Conservation (phyloP, 2,113 vertebrate species). For the Mixornis gularis region DNA sequence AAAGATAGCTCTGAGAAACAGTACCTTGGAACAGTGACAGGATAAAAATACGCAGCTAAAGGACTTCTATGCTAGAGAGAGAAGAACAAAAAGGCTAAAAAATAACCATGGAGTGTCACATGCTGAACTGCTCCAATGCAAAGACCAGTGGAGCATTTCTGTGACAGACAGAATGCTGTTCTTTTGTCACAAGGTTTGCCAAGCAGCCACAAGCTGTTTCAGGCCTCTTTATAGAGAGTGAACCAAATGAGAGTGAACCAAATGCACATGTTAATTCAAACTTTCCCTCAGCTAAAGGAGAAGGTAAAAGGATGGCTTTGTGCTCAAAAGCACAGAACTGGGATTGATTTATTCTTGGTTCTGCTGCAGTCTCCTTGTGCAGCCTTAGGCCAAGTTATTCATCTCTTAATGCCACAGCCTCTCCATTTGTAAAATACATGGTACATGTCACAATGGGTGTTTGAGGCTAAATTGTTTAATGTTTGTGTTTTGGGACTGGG, state of each 20-base stretch:
- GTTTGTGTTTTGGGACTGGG: background rate
- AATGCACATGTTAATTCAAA: conserved; percentile 8
- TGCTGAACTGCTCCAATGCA: background rate
- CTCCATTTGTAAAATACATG: background rate
- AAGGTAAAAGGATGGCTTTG: background rate
- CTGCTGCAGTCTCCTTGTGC: background rate
- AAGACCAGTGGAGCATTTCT: conserved; percentile 7
- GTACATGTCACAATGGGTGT: background rate
- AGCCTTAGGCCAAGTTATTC: background rate
- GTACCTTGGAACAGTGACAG: background rate
- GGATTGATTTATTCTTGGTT: background rate
- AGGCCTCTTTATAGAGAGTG: background rate
- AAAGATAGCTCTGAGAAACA: background rate
- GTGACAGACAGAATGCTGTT: background rate
- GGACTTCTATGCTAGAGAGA: background rate
- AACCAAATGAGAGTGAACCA: background rate
- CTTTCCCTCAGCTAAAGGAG: background rate
- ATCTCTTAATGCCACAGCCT: background rate
- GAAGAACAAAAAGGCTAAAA: background rate
- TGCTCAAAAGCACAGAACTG: background rate
- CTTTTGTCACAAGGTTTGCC: conserved; percentile 29
- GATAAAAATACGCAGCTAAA: background rate
- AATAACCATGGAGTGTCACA: background rate
- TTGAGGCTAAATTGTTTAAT: background rate
- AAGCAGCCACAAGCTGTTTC: conserved; percentile 22